phyloP scores from a whole-genome alignment of 2,113 vertebrate genomes.

The Brachypodius melanocephalos region DNA sequence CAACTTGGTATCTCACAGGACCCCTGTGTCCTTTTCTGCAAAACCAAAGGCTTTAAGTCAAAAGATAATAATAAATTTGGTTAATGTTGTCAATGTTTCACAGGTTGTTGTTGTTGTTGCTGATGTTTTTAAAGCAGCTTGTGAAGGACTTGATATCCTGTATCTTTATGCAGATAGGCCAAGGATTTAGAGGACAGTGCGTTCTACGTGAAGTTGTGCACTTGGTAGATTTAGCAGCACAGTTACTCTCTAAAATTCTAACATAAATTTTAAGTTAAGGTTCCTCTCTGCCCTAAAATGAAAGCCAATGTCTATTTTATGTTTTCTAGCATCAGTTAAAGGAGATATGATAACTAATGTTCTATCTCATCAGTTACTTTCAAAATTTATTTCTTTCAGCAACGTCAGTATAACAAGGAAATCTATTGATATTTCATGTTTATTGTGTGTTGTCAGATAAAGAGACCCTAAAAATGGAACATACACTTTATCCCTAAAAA shows the following conservation, averaged over 20 bases:
- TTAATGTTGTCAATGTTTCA: background rate
- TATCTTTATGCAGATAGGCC: background rate
- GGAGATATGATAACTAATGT: background rate
- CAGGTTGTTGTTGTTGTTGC: too few species aligned
- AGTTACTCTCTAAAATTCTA: background rate
- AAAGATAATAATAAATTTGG: background rate
- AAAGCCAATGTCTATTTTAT: background rate
- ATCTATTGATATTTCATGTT: background rate
- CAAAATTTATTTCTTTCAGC: background rate
- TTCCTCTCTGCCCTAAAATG: background rate
- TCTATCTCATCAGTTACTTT: background rate
- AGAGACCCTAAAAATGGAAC: background rate
- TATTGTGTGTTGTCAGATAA: background rate
- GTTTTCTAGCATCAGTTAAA: background rate
- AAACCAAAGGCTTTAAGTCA: background rate
- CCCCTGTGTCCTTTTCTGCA: background rate
- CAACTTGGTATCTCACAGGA: background rate
- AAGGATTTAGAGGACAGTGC: background rate
- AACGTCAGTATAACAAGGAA: background rate
- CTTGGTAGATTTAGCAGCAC: rapidly evolving
- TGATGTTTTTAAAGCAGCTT: background rate
- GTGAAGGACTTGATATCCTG: background rate
- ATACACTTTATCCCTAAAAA: background rate
- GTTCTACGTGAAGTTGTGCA: background rate
- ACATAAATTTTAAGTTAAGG: background rate